These are phyloP conservation scores for Neogobius melanostomus DNA, from an alignment of 2,113 vertebrate genomes.

Conservation along the genomic window DNA sequence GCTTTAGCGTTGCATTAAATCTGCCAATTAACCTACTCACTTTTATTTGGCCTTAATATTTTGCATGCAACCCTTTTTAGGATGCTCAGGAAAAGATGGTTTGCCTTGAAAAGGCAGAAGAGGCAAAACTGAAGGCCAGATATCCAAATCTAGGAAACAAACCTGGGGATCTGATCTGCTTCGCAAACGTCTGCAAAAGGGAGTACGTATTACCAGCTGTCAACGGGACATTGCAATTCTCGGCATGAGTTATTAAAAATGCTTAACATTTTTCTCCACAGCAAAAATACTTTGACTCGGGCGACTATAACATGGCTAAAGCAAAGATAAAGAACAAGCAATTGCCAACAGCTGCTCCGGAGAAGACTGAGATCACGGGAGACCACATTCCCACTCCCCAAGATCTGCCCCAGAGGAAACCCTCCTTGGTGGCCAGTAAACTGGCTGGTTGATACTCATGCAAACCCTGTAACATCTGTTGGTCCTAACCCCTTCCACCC, in stretches of 20 bases:
- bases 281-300: slow-evolving; percentile 99
- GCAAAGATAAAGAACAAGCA: slow-evolving; percentile 99
- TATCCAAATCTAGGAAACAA: slow-evolving; percentile 95
- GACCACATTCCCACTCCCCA: slow-evolving; percentile 99
- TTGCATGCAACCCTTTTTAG: slow-evolving; percentile 24
- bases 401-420: slow-evolving; percentile 97
- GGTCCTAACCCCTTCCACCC: slow-evolving; percentile 73
- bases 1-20: background rate
- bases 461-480: slow-evolving; percentile 21
- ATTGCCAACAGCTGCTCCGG: slow-evolving; percentile 88
- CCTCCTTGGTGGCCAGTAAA: slow-evolving; percentile 98
- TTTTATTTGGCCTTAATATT: background rate
- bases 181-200: slow-evolving; percentile 95
- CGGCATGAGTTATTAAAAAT: background rate
- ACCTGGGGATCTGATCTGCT: slow-evolving; percentile 94
- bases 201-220: slow-evolving; percentile 79
- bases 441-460: slow-evolving; percentile 87
- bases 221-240: slow-evolving; percentile 20
- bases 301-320: slow-evolving; percentile 99
- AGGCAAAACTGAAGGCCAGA: slow-evolving; percentile 94
- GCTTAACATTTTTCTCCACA: slow-evolving; percentile 51
- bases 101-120: slow-evolving; percentile 93
- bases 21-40: background rate
- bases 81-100: slow-evolving; percentile 90
- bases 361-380: slow-evolving; percentile 96